A percentile compares a stretch with the other conserved stretches of the same genome.
These are phyloP conservation scores for Trichogramma dendrolimi DNA, from an alignment of 2,888 invertebrate genomes.

Conservation along the genomic window DNA sequence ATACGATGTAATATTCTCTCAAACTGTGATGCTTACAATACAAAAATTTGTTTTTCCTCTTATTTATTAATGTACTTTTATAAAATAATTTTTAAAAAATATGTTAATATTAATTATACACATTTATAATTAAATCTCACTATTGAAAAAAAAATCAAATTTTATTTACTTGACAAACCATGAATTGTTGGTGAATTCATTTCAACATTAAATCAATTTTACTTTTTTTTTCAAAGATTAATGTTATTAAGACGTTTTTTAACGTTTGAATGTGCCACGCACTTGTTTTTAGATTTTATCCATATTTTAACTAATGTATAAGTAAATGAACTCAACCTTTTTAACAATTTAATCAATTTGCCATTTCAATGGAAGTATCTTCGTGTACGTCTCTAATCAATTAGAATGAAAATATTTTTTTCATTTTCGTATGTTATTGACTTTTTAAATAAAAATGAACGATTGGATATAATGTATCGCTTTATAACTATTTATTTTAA, in stretches of 20 bases:
- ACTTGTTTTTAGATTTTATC: too few relatives aligned
- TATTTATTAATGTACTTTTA: slow-evolving; percentile 12
- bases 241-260: too few relatives aligned
- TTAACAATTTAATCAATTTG: neutral
- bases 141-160: slow-evolving; percentile 9
- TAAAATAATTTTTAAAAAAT: slow-evolving; percentile 9
- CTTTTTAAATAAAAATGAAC: slow-evolving; percentile 8
- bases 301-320: neutral
- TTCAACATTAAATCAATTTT: too few relatives aligned
- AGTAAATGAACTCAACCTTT: neutral
- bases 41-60: slow-evolving; percentile 11
- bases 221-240: too few relatives aligned
- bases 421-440: slow-evolving; percentile 13
- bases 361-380: slow-evolving; percentile 9
- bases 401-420: slow-evolving; percentile 17
- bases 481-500: slow-evolving; percentile 27
- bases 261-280: too few relatives aligned
- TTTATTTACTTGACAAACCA: slow-evolving; percentile 8
- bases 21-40: slow-evolving; percentile 15
- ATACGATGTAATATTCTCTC: slow-evolving; percentile 17
- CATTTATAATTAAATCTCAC: slow-evolving; percentile 2
- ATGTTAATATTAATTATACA: slow-evolving; percentile 13
- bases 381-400: slow-evolving; percentile 12
- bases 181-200: too few relatives aligned
- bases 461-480: slow-evolving; percentile 13